Evolutionary conservation across 2,888 invertebrate genomes (phyloP), one percentile per base, ranked within the genome.

Genomic region (Phortica magna): DNA sequence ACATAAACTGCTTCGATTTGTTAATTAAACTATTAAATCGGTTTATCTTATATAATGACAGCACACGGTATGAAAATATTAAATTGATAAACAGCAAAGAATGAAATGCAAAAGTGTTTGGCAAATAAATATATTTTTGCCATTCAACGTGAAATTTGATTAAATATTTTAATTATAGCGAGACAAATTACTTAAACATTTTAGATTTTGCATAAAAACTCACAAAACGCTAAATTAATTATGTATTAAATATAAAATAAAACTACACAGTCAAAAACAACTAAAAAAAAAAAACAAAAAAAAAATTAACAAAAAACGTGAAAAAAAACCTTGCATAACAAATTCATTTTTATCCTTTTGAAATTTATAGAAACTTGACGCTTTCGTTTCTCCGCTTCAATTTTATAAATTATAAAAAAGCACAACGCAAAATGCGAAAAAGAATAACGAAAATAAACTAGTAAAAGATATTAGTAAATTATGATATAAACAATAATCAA

Each of bases 291-390:
- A 73, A 78, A 65, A 65, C n/a, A 74, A 81, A 83, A 79, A 82
- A 84, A 82, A 86, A 84, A 77, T 81, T 80, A 82, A 81, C 39
- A 77, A 74, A 55, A 55, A 55, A 65, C 17, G 22, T 10, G 75
- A 80, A 88, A 90, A 88, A 90, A 91, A 91, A 89, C 84, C 89
- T 91, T 91, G 91, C 91, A 91, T 91, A 91, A 91, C 91, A 91
- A 91, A 91, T 91, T 91, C 91, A 91, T 91, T 87, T 88, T 83
- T 88, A 78, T 90, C 87, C 84, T 89, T 82, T 79, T 78, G 77
- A 79, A 61, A 76, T 83, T 83, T 84, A 78, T 73, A 78, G 75
- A 80, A 83, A 87, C 22, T 61, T 19, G 22, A 61, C 12, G 74
- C 74, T 68, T 72, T 70, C 39, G 70, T 75, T 77, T 75, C 14